Evolutionary conservation across 2,797 vertebrate species (phyloP), one percentile per base, ranked within the genome.

Genomic region (Sebastes hubbsi): DNA sequence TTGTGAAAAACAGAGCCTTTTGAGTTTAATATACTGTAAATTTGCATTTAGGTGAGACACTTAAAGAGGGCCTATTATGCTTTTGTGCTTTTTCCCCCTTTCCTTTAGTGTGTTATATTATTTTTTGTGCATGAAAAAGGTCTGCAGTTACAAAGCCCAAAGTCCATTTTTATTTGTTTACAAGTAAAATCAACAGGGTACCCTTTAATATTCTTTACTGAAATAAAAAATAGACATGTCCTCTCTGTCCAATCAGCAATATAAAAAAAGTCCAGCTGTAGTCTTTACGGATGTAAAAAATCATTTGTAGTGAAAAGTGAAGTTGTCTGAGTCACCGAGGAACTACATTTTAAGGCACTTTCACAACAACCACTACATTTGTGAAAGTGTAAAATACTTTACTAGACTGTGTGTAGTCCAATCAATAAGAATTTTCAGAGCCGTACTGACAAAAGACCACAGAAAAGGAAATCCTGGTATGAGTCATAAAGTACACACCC

Each of bases 1-100:
- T 78, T 90, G 83, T 72, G 24, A 34, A 25, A 38, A 70, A 68
- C 32, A 22, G 5, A 55, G n/a, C 9, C 7, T 61, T 61, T 32
- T 32, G 29, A 20, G 10, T 59, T 32, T 32, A 34, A 61, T 12
- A 61, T 11, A 61, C 9, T 7, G 58, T 60, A 11, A 24, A 38
- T 16, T 24, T 60, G 27, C 27, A 30, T 30, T 60, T 46, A 46
- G 42, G 16, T 27, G 16, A 18, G 8, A 61, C 18, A 34, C 29
- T 32, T 32, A 42, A 42, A 42, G 38, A 42, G 38, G 38, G 38
- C 14, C 5, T 16, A 7, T 42, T 42, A 42, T 42, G 14, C 38
- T 42, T 16, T 42, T 42, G 38, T 16, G 38, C 38, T 42, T 42
- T 42, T 16, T 3, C 38, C 38, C 38, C 38, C 38, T 16, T 42